Base-by-base conservation (phyloP, 1,140 invertebrate species). In the Halictus rubicundus region DNA sequence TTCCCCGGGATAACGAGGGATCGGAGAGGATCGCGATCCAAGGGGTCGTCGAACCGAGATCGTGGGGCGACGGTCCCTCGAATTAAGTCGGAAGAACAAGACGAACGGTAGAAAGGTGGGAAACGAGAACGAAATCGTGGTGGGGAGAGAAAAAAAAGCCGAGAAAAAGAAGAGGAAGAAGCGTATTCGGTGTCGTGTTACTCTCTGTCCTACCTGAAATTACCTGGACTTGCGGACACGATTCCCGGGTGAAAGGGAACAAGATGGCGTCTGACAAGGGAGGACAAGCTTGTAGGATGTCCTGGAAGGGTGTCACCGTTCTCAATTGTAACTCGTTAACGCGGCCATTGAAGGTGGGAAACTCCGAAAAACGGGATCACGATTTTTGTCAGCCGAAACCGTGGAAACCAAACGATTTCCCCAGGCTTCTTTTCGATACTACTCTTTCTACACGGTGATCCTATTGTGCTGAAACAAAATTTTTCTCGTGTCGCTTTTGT, bases 241-340 rank as follows among this genome's bases (percentile, higher is more conserved):
- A 74, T 74, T n/a, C 64, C 46, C 52, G 60, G 52, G 52, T 68
- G 54, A 63, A 42, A 70, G 21, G 61, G 60, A 10, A 37, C 46
- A 59, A 74, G 68, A 54, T 76, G 72, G 72, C 27, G 42, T 63
- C 60, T 73, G 74, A 84, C 71, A 73, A 68, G 46, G 32, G 57
- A 37, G 27, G 42, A 80, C 60, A 71, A 60, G 27, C 27, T 14
- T 16, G 8, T 57, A 61, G 60, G 60, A 37, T 63, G 60, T 63
- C 27, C 61, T 19, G n/a, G 63, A 68, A 79, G 68, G 83, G 81
- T 75, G 49, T 75, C 76, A 79, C 66, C 69, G 54, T 8, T 61
- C 32, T 80, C 78, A 84, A 86, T 84, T 74, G 82, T 72, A 86
- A 86, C 84, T 86, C 84, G 84, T 86, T 86, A 86, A 83, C 81